Evolutionary conservation across 2,113 vertebrate genomes (phyloP).

Genomic region (Rhinoptilus africanus): DNA sequence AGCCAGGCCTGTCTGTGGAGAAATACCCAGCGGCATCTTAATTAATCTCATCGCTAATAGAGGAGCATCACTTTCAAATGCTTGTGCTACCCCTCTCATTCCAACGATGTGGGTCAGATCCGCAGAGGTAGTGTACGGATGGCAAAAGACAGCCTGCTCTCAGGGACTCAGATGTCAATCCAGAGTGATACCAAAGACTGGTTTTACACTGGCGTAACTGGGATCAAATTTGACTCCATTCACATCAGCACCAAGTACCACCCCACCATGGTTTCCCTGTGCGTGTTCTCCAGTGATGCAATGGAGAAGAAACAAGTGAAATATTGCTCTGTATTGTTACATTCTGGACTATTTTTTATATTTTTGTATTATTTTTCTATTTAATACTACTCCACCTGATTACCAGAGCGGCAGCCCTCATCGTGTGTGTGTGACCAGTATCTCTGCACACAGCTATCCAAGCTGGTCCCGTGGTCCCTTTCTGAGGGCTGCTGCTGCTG

Average conservation of each 20-base stretch:
- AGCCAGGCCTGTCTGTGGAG: background rate
- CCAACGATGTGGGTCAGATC: background rate
- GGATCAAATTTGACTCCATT: background rate
- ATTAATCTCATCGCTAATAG: constrained; percentile 44
- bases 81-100: background rate
- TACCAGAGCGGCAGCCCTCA: background rate
- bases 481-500: background rate
- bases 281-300: background rate
- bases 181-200: background rate
- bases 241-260: background rate
- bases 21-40: constrained; percentile 24
- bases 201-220: background rate
- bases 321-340: background rate
- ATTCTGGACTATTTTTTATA: background rate
- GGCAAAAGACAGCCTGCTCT: background rate
- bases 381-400: background rate
- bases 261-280: background rate
- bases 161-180: background rate
- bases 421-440: background rate
- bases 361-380: background rate
- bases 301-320: background rate
- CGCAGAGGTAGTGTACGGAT: background rate
- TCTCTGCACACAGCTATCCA: background rate
- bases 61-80: constrained; percentile 26
- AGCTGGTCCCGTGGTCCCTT: background rate